Conservation (phyloP, 2,797 vertebrate species). For the Rhabdophis nuchalis region DNA sequence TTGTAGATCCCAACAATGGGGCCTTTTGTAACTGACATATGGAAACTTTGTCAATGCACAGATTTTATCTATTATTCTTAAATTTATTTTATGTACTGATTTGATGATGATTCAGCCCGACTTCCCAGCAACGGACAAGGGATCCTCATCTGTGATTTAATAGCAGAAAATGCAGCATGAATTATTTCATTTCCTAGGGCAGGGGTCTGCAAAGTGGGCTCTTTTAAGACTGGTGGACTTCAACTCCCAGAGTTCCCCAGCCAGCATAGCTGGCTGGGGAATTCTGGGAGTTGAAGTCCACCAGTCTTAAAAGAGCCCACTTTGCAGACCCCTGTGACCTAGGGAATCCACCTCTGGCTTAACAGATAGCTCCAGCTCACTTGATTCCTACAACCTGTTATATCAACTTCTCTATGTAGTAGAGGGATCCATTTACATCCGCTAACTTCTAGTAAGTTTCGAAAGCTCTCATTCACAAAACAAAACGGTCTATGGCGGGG, state of each 20-base stretch:
- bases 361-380: not conserved
- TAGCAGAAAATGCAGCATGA: not conserved
- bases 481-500: not conserved
- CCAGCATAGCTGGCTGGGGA: too few species aligned
- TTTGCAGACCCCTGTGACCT: too few species aligned
- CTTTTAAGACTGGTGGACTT: too few species aligned
- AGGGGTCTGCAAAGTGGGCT: too few species aligned
- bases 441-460: not conserved
- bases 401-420: not conserved
- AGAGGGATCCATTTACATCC: not conserved
- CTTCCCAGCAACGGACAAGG: not conserved
- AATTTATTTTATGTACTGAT: not conserved
- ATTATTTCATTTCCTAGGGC: not conserved
- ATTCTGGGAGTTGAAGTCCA: too few species aligned
- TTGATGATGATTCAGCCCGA: not conserved
- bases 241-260: too few species aligned
- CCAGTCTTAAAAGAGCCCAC: too few species aligned
- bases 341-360: not conserved
- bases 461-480: not conserved
- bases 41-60: not conserved
- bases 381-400: not conserved
- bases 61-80: not conserved
- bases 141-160: not conserved
- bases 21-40: not conserved
- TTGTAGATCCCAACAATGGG: not conserved